phyloP scores from a whole-genome alignment of 1,140 invertebrate genomes.

The Trachymyrmex cornetzi region DNA sequence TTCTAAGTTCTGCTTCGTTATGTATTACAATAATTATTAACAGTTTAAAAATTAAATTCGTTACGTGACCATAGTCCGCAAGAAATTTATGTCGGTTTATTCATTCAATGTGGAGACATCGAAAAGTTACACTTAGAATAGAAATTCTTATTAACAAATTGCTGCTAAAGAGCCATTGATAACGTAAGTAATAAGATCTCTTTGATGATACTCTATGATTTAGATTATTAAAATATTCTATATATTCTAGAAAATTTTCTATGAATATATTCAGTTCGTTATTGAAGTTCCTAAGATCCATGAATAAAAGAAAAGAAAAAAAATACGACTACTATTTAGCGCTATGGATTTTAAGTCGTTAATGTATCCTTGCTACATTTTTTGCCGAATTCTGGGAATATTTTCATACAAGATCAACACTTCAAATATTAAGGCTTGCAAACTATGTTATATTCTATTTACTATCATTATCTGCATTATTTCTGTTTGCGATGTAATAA shows the following conservation, averaged over 20 bases:
- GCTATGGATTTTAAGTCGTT: background rate
- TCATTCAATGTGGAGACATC: background rate
- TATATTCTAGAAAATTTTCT: background rate
- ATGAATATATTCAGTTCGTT: background rate
- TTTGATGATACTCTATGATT: background rate
- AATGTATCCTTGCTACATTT: background rate
- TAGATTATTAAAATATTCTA: background rate
- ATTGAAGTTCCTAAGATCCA: background rate
- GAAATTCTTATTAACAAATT: background rate
- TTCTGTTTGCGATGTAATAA: too few relatives aligned
- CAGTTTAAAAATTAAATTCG: background rate
- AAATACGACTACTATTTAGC: background rate
- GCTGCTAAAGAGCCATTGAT: background rate
- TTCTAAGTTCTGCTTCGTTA: background rate
- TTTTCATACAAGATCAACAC: background rate
- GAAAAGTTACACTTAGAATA: background rate
- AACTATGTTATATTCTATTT: background rate
- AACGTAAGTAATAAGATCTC: background rate
- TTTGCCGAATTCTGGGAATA: background rate
- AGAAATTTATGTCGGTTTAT: background rate
- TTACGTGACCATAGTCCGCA: background rate
- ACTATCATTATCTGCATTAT: too few relatives aligned
- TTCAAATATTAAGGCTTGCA: background rate
- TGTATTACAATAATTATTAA: background rate
- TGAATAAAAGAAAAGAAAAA: background rate